These are phyloP conservation scores for Belgica antarctica DNA, from an alignment of 2,888 invertebrate species.

Conservation along the genomic window DNA sequence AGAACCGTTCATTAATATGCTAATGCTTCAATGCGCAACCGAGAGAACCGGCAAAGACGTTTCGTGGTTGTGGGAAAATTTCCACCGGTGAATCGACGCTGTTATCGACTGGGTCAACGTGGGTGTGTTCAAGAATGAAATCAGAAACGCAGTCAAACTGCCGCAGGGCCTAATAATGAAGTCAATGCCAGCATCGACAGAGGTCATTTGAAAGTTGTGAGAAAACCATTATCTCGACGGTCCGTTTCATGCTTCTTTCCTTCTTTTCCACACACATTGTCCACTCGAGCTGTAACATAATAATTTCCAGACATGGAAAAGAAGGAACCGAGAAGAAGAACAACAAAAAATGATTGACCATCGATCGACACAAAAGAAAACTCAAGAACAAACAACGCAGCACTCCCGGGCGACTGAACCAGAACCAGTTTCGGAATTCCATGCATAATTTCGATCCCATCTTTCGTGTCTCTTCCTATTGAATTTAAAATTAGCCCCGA, in stretches of 20 bases:
- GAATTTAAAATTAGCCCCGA: constrained; percentile 18
- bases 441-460: constrained; percentile 4
- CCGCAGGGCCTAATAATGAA: too few species aligned
- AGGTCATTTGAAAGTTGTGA: constrained; percentile 13
- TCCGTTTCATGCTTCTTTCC: too few species aligned
- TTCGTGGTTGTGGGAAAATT: neutral
- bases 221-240: neutral
- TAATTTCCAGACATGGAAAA: neutral
- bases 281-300: neutral
- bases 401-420: constrained; percentile 12
- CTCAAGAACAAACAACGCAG: neutral
- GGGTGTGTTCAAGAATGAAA: too few species aligned
- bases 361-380: constrained; percentile 11
- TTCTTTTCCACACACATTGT: neutral
- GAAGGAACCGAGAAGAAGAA: neutral
- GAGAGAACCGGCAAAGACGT: neutral
- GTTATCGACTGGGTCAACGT: neutral
- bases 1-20: neutral
- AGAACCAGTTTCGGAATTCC: constrained; percentile 5
- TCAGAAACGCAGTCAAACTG: too few species aligned
- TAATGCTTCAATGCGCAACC: neutral
- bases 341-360: too few species aligned
- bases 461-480: neutral
- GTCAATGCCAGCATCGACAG: too few species aligned
- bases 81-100: neutral